phyloP scores from a whole-genome alignment of 2,797 vertebrate species.

The Lacerta viridis region DNA sequence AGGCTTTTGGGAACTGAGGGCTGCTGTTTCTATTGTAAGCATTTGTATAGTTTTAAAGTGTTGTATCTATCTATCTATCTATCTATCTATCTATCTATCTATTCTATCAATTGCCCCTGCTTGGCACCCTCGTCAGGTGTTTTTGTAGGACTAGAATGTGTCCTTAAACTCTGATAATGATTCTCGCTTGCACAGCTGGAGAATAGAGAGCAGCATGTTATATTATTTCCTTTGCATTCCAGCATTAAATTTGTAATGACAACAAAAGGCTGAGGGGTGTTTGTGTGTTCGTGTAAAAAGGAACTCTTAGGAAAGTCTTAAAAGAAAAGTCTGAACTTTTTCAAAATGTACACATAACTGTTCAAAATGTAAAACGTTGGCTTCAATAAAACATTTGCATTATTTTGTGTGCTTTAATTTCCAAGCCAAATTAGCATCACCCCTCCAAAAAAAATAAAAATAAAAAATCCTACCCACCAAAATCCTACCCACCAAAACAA shows the following conservation, averaged over 20 bases:
- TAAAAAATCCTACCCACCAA: neutral
- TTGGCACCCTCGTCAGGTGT: too few species aligned
- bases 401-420: neutral
- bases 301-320: neutral
- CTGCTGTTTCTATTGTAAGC: too few species aligned
- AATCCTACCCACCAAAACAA: neutral
- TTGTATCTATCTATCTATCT: too few species aligned
- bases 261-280: neutral
- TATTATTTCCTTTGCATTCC: neutral
- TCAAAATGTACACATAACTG: neutral
- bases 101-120: too few species aligned
- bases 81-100: too few species aligned
- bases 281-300: too few species aligned
- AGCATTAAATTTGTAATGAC: neutral
- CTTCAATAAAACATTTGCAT: neutral
- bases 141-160: too few species aligned
- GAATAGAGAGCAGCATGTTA: too few species aligned
- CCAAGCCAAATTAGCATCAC: neutral
- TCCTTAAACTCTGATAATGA: too few species aligned
- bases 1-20: too few species aligned
- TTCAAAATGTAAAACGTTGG: neutral
- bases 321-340: neutral
- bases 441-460: neutral
- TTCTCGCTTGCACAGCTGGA: too few species aligned
- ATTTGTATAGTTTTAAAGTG: too few species aligned